Evolutionary conservation across 2,113 vertebrate species (phyloP).

Genomic region (Corvus hawaiiensis): DNA sequence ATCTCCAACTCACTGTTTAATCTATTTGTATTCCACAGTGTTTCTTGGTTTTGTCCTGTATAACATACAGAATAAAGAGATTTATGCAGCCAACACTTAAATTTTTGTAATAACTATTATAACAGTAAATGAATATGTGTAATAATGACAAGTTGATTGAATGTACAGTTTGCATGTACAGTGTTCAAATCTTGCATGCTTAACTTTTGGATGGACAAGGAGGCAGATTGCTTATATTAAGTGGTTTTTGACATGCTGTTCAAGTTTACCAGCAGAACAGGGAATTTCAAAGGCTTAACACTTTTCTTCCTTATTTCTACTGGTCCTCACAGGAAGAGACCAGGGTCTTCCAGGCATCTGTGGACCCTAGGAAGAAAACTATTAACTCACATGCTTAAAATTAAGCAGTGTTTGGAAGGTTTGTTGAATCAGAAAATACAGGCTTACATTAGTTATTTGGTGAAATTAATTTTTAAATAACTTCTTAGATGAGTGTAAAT

Average conservation of each 20-base stretch:
- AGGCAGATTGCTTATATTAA: neutral
- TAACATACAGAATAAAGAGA: neutral
- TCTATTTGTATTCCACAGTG: neutral
- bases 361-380: neutral
- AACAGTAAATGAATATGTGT: neutral
- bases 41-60: neutral
- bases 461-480: slow-evolving; percentile 22
- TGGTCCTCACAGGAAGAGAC: neutral
- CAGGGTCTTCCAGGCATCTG: neutral
- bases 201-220: neutral
- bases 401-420: neutral
- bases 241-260: neutral
- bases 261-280: neutral
- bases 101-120: neutral
- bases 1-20: neutral
- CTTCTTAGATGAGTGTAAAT: slow-evolving; percentile 6
- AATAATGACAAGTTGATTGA: neutral
- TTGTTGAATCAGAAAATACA: neutral
- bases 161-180: neutral
- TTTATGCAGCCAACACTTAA: neutral
- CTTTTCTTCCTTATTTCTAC: neutral
- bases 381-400: neutral
- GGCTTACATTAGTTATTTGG: neutral
- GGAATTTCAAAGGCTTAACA: neutral
- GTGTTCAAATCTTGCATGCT: neutral